These are phyloP conservation scores for Melitaea athalia DNA, from an alignment of 2,888 invertebrate genomes.

Conservation along the genomic window DNA sequence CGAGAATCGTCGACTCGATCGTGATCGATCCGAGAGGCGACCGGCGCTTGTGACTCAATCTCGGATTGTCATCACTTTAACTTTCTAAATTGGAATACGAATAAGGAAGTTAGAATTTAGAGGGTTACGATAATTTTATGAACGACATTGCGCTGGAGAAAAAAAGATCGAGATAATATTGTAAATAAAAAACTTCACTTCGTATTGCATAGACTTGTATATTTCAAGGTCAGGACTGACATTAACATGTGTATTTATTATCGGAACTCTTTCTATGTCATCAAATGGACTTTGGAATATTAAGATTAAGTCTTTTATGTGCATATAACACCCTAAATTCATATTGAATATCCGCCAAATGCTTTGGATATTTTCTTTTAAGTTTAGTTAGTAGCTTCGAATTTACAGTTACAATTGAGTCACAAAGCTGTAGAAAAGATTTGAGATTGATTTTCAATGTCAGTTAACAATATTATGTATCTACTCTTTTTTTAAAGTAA, in stretches of 20 bases:
- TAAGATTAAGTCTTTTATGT: not conserved
- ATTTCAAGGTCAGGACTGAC: not conserved
- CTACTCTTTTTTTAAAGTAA: no score
- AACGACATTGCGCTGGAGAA: not conserved
- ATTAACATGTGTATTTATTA: conserved; percentile 1
- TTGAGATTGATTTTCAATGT: no score
- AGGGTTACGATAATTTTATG: conserved; percentile 5
- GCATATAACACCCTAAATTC: no score
- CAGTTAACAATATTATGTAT: no score
- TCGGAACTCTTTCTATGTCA: not conserved
- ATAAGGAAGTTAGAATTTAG: conserved; percentile 19
- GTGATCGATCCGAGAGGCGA: conserved; percentile 57
- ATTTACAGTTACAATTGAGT: no score
- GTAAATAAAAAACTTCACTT: not conserved
- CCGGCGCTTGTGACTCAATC: conserved; percentile 73
- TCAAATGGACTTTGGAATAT: not conserved
- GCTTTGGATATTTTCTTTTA: no score
- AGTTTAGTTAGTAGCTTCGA: no score
- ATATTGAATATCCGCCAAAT: no score
- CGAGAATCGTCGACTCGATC: conserved; percentile 60
- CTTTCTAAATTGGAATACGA: conserved; percentile 21
- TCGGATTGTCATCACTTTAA: conserved; percentile 82
- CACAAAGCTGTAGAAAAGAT: no score
- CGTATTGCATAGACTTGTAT: not conserved
- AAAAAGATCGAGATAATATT: not conserved